A percentile compares a stretch with the other conserved stretches of the same genome.
These are phyloP conservation scores for Urocitellus parryii DNA, from an alignment of 2,113 vertebrate species.

Conservation along the genomic window DNA sequence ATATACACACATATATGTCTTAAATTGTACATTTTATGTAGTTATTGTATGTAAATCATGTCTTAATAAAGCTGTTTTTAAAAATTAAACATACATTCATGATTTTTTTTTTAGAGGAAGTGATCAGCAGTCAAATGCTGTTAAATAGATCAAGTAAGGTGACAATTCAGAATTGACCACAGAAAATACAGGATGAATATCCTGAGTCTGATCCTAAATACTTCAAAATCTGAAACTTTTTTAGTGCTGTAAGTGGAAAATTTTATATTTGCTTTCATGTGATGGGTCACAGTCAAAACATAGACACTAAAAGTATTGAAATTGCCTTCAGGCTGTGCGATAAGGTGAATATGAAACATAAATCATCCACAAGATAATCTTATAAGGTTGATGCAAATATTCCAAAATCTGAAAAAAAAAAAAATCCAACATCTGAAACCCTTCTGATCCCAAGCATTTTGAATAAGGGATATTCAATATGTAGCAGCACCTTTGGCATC, in stretches of 20 bases:
- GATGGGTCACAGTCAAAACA: neutral
- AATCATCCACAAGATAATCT: neutral
- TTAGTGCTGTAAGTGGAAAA: neutral
- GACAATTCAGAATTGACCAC: constrained; percentile 5
- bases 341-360: neutral
- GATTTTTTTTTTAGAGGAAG: neutral
- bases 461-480: neutral
- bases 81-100: neutral
- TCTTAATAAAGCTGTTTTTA: neutral
- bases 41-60: neutral
- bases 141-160: neutral
- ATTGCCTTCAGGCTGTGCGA: neutral
- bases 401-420: neutral
- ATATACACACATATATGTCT: neutral
- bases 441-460: neutral
- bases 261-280: neutral
- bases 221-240: neutral
- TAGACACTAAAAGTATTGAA: neutral
- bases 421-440: neutral
- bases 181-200: neutral
- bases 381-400: neutral
- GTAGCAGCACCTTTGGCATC: neutral
- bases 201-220: neutral
- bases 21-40: neutral
- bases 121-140: neutral